Conservation (phyloP, 2,113 vertebrate species). For the Halcyon malimbica region DNA sequence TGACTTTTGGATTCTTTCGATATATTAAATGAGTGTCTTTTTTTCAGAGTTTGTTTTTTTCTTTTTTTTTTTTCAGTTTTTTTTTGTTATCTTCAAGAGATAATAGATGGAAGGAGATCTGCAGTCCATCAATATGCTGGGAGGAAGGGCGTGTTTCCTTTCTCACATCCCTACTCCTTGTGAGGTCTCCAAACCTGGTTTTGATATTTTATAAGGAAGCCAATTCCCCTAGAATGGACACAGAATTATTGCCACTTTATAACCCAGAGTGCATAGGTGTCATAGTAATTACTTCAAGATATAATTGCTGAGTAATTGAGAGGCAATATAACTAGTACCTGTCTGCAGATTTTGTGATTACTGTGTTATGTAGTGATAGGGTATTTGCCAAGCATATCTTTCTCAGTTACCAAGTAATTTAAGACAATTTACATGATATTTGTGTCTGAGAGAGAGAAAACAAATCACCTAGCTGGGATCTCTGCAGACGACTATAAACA, state of each 20-base stretch:
- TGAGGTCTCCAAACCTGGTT: not conserved
- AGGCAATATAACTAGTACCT: slow-evolving; percentile 57
- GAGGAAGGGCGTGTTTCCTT: not conserved
- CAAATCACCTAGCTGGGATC: slow-evolving; percentile 19
- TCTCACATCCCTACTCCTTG: not conserved
- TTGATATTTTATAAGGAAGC: not conserved
- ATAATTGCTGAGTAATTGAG: slow-evolving; percentile 29
- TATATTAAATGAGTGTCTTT: not conserved
- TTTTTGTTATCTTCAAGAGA: not conserved
- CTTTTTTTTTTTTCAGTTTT: no score
- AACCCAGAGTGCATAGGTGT: not conserved
- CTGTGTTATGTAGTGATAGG: slow-evolving; percentile 13
- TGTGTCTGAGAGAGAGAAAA: slow-evolving; percentile 16
- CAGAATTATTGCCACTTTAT: not conserved
- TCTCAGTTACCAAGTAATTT: slow-evolving; percentile 42
- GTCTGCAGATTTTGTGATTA: slow-evolving; percentile 34
- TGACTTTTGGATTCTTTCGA: not conserved
- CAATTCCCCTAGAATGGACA: not conserved
- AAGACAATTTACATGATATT: slow-evolving; percentile 36
- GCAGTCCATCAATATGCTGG: not conserved
- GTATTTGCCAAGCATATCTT: slow-evolving; percentile 18
- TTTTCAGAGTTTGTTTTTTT: not conserved
- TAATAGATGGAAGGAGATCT: not conserved
- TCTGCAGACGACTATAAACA: slow-evolving; percentile 26
- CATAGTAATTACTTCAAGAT: slow-evolving; percentile 4